Evolutionary conservation across 2,113 vertebrate genomes (phyloP), one percentile per base, ranked within the genome.

Genomic region (Orientallactaga bullata): DNA sequence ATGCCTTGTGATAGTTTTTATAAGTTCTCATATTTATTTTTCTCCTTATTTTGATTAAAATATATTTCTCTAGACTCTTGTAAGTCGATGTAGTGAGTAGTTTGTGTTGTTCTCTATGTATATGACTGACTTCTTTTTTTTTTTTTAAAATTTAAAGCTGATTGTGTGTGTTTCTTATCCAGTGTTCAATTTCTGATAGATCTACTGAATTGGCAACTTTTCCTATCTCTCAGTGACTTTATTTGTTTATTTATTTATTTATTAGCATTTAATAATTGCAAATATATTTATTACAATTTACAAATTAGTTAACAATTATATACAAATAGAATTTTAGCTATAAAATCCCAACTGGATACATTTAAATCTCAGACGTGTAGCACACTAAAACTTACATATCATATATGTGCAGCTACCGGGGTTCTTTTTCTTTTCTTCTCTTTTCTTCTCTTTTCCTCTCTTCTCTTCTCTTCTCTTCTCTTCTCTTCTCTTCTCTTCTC

Each of bases 131-230:
- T 66, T 74, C 28, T n/a, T 39, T 68, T 84, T 68, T 39, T 60
- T 58, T 82, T 51, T 73, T 66, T 73, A 39, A 42, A 66, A 91
- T 24, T 51, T 32, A 65, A 74, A 37, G 10, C 7, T 42, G 55
- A n/a, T 28, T 76, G 55, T 65, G 55, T 65, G 26, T 39, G 9
- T 2, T 30, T 39, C 61, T 68, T 17, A 17, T 68, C 20, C 21
- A 15, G 28, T 3, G 72, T 30, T 55, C 32, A 81, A 17, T 18
- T 86, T 85, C 51, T 86, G n/a, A 72, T 66, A 76, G 80, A 32
- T 91, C 86, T 93, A 37, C 9, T 63, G 42, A 83, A 71, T 23
- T 77, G 71, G 42, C n/a, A 47, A 35, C 30, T 60, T 90, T 78
- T 24, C 9, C 47, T 73, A 0, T n/a, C 9, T 60, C 13, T 24